Evolutionary conservation across 2,888 invertebrate species (phyloP).

Genomic region (Terebella lapidaria): DNA sequence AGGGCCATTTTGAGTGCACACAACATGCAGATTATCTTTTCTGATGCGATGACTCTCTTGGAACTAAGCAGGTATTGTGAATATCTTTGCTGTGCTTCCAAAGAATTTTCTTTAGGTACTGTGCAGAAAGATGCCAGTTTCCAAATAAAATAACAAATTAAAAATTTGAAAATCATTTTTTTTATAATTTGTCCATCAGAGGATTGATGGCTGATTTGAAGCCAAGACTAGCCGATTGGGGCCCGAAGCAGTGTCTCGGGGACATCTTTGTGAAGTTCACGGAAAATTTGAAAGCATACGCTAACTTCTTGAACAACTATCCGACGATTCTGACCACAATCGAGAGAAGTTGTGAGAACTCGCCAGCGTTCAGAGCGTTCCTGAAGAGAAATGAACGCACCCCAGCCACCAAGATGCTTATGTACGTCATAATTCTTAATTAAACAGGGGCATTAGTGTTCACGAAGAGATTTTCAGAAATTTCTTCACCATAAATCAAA

Average conservation of each 20-base stretch:
- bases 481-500: no score
- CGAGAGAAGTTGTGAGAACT: conserved; percentile 42
- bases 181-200: no score
- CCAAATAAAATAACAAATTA: no score
- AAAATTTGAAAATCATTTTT: no score
- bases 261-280: conserved; percentile 49
- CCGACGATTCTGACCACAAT: conserved; percentile 42
- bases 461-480: neutral
- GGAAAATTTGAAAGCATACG: conserved; percentile 40
- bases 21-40: conserved; percentile 47
- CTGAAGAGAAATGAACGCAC: conserved; percentile 40
- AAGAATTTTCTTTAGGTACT: no score
- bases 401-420: conserved; percentile 43
- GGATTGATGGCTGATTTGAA: conserved; percentile 39
- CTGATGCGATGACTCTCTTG: conserved; percentile 38
- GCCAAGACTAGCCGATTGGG: conserved; percentile 40
- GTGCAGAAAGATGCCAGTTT: no score
- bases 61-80: conserved; percentile 37
- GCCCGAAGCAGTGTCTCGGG: conserved; percentile 41
- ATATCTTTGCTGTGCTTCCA: no score
- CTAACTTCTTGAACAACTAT: conserved; percentile 49
- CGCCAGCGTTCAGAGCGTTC: conserved; percentile 45
- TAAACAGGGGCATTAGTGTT: neutral
- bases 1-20: conserved; percentile 45
- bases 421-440: conserved; percentile 32